Conservation (phyloP, 2,113 vertebrate genomes). For the Lepus timidus region DNA sequence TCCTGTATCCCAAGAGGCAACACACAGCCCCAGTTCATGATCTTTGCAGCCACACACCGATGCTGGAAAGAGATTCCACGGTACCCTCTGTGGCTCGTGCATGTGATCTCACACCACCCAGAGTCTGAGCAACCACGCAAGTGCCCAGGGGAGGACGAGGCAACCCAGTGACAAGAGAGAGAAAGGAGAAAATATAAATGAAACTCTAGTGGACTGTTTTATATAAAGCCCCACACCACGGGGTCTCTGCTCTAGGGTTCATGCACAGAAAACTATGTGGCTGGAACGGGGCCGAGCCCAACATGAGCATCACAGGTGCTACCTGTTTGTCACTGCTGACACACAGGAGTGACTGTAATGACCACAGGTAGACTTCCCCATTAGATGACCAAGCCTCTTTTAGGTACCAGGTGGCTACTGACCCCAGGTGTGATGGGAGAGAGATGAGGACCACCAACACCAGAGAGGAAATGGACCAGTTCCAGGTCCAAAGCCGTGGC, state of each 20-base stretch:
- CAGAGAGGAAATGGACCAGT: neutral
- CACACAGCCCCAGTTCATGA: neutral
- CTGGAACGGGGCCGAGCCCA: neutral
- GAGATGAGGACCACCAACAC: neutral
- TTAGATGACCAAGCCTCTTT: neutral
- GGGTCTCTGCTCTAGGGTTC: neutral
- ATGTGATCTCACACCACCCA: neutral
- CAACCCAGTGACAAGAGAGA: neutral
- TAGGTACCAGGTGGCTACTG: neutral
- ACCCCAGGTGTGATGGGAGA: neutral
- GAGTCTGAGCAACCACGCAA: neutral
- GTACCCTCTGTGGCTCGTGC: too few species aligned
- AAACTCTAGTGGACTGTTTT: neutral
- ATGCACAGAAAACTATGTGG: neutral
- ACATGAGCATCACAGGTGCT: neutral
- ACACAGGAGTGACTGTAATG: neutral
- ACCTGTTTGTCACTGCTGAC: too few species aligned
- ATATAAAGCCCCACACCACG: neutral
- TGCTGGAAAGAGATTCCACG: neutral
- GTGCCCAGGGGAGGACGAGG: neutral
- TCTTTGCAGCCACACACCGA: neutral
- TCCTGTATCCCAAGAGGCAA: neutral
- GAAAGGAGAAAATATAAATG: neutral
- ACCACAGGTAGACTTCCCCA: neutral
- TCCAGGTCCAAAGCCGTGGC: neutral